Conservation (phyloP, 2,888 invertebrate genomes). For the Tetranychus truncatus region DNA sequence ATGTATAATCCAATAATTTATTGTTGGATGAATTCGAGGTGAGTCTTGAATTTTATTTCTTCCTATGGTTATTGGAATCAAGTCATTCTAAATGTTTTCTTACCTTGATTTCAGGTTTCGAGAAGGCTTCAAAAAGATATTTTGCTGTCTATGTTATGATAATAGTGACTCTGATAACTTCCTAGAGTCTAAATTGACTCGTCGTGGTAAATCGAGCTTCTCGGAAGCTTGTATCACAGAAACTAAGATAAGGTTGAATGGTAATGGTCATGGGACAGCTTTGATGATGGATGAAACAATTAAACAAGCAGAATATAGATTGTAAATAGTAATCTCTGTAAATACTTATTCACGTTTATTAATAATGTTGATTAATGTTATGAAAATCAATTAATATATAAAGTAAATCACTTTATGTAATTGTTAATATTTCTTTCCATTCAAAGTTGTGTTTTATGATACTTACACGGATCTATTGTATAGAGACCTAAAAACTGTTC, state of each 20-base stretch:
- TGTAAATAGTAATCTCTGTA: background rate
- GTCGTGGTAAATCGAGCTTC: background rate
- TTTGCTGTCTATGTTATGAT: slow-evolving; percentile 23
- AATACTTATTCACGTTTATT: too few species aligned
- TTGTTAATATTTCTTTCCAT: too few species aligned
- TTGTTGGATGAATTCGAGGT: slow-evolving; percentile 88
- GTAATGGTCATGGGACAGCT: background rate
- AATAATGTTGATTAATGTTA: too few species aligned
- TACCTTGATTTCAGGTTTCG: slow-evolving; percentile 23
- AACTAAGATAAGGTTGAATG: background rate
- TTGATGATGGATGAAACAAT: background rate
- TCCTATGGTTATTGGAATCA: background rate
- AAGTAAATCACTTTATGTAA: too few species aligned
- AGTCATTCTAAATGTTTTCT: background rate
- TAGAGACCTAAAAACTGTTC: too few species aligned
- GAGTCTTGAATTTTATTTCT: slow-evolving; percentile 30
- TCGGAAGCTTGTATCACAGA: slow-evolving; percentile 6
- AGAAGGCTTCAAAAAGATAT: slow-evolving; percentile 26
- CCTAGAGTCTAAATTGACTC: slow-evolving; percentile 15
- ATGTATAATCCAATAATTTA: slow-evolving; percentile 83
- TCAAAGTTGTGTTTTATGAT: too few species aligned
- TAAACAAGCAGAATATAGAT: background rate
- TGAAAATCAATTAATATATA: too few species aligned
- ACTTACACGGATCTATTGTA: too few species aligned
- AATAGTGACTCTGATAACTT: slow-evolving; percentile 21